Base-by-base conservation (phyloP, 2,797 vertebrate genomes). In the Triplophysa bombifrons region DNA sequence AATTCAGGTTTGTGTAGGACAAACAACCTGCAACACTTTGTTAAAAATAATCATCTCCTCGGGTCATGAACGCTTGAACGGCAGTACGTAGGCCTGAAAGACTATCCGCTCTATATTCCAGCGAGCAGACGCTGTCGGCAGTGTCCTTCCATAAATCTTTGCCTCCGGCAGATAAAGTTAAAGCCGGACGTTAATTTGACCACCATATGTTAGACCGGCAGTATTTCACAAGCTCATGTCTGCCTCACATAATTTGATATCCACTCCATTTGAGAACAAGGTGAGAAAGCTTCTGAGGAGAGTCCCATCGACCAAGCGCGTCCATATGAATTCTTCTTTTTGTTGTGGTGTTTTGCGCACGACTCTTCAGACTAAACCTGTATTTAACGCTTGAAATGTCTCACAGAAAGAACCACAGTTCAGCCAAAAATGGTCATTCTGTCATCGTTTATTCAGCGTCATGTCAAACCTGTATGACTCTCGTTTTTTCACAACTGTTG, bases 141-240 rank as follows among this genome's bases (percentile, higher is more conserved):
- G 61, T 72, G 82, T 41, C 25, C 72, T 80, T 46, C 60, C 74
- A 80, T 75, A 77, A 81, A 81, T 81, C 74, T 80, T 53, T 16
- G 46, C 74, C 65, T 46, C 66, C 1, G 22, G 64, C 82, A 76
- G 64, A 67, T 72, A 73, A 76, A 60, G 34, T 63, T 74, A 61
- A 76, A 74, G 50, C 41, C 44, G 65, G 64, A 74, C 64, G 61
- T 48, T 81, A 27, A 84, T 81, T 74, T 55, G 34, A 73, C 58
- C 13, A 50, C 56, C 82, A 84, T 81, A 78, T 81, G 78, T 55
- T 30, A 2, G 50, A 51, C 53, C 60, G 74, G 72, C 72, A 70
- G 64, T 46, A 41, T 66, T 65, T 64, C 60, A 79, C 58, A 74
- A 53, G 63, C 53, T 65, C 34, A 30, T 75, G 41, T 75, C 66